A percentile compares a stretch with the other conserved stretches of the same genome.
Conservation (phyloP, 2,113 vertebrate genomes). For the Alligator sinensis region DNA sequence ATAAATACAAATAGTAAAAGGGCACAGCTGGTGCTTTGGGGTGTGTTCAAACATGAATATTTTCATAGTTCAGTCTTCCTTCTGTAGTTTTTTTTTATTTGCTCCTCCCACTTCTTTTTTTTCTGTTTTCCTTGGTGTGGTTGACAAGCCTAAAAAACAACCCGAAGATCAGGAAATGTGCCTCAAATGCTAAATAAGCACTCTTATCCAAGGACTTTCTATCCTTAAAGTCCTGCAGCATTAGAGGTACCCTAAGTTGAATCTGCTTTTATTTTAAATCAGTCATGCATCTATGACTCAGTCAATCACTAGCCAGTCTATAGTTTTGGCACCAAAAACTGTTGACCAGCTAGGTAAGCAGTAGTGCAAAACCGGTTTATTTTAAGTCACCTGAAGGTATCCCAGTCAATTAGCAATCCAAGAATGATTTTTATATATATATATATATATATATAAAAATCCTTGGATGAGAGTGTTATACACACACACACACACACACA, state of each 20-base stretch:
- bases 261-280: constrained; percentile 60
- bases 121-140: neutral
- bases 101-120: rapidly evolving
- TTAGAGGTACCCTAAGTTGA: constrained; percentile 38
- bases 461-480: too few species aligned
- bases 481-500: too few species aligned
- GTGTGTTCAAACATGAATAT: neutral
- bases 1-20: neutral
- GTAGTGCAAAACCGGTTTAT: constrained; percentile 22
- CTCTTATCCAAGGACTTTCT: neutral
- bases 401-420: neutral
- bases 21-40: neutral
- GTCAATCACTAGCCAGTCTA: neutral
- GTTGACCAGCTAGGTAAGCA: constrained; percentile 2
- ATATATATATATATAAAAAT: too few species aligned
- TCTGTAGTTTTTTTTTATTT: neutral
- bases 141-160: constrained; percentile 4
- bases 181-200: neutral
- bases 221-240: constrained; percentile 26
- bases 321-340: constrained; percentile 27
- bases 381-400: neutral
- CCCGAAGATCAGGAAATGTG: constrained; percentile 48
- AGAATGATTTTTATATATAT: neutral
- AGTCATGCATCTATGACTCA: neutral
- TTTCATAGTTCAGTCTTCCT: neutral